Evolutionary conservation across 2,113 vertebrate genomes (phyloP).

Genomic region (Nansenia antarctica): DNA sequence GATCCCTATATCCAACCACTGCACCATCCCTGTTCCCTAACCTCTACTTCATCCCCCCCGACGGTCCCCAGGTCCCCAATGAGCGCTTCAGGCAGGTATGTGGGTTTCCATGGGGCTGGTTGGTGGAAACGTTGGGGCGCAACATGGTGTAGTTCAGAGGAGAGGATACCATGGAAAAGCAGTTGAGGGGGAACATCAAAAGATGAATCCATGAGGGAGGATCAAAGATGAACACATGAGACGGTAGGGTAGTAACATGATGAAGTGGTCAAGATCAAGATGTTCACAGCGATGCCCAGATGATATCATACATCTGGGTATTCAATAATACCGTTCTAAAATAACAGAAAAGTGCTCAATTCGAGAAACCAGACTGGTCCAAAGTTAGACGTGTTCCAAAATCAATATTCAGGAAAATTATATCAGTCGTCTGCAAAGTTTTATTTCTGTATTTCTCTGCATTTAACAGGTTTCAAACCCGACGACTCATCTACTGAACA

Average conservation of each 20-base stretch:
- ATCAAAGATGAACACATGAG: too few species aligned
- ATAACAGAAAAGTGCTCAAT: too few species aligned
- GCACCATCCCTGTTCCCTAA: background rate
- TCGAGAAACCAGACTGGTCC: too few species aligned
- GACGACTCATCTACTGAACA: background rate
- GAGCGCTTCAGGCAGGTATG: background rate
- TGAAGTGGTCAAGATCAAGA: too few species aligned
- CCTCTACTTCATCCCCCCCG: background rate
- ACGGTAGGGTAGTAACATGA: too few species aligned
- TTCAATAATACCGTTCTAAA: too few species aligned
- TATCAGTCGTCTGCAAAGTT: background rate
- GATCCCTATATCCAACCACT: background rate
- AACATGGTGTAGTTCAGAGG: background rate
- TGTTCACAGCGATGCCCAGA: too few species aligned
- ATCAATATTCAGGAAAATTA: too few species aligned
- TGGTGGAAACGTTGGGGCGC: background rate
- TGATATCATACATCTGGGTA: too few species aligned
- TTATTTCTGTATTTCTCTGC: background rate
- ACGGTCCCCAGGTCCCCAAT: slow-evolving; percentile 2
- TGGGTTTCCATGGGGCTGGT: background rate
- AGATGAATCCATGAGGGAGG: too few species aligned
- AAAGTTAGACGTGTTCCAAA: background rate
- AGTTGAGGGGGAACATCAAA: too few species aligned
- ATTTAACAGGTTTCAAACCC: slow-evolving; percentile 3
- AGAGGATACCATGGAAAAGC: background rate